Base-by-base conservation (phyloP, 1,140 invertebrate species). In the Thaumetopoea pityocampa region DNA sequence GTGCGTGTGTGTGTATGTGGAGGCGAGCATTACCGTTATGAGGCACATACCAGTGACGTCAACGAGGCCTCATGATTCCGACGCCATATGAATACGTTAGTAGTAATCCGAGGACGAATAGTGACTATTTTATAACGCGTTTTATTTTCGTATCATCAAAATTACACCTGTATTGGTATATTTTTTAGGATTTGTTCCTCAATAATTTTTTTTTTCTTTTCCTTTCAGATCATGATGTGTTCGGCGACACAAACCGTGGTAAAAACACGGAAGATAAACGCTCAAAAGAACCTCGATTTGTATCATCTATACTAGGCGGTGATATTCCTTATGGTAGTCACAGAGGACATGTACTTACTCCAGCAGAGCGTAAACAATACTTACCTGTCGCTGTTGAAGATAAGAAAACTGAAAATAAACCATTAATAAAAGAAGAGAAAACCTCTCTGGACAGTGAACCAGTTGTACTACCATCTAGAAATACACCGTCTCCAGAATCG, bases 301-400 rank as follows among this genome's bases (percentile, higher is more conserved):
- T 92, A 24, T 93, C 92, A 2, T 93, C 92, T 4, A 92, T 93
- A 43, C 82, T 93, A 7, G 92, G 92, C 1, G 92, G 92, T 1
- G 91, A 92, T 59, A 87, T 92, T 12, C 92, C 92, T 4, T 93
- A 93, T 56, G 91, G 91, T 5, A 91, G 90, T 50, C 80, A 84
- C 41, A 86, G 90, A 48, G 88, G 89, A 24, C 91, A 92, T 61
- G 90, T 94, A 1, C 74, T 93, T 12, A 94, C 92, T 10, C 87
- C 91, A 56, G 92, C 92, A 2, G 92, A 94, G 78, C 87, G 92
- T 40, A 94, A 94, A 77, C 92, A 93, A 62, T 94, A 93, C 71
- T 88, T 91, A 17, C 88, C 91, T n/a, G 83, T 88, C 6, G 67
- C 70, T 5, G 71, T 78, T 12, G 81, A 85, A 60, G 80, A 74